These are phyloP conservation scores for Heteromormyrus szaboi DNA, from an alignment of 2,797 vertebrate species.

Conservation along the genomic window DNA sequence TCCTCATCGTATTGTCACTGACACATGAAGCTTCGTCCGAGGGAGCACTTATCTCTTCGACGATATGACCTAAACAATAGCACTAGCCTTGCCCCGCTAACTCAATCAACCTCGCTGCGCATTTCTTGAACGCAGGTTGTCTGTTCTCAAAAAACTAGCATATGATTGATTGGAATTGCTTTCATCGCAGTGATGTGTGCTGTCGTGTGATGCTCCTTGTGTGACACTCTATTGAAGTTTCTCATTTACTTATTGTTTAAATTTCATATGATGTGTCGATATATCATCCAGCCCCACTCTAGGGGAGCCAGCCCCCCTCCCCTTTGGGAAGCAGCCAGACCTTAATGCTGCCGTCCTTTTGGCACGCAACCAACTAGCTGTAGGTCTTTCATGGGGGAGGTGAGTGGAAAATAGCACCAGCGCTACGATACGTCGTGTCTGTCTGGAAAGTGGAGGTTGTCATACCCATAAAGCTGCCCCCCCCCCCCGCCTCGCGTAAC, in stretches of 20 bases:
- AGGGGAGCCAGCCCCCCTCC: neutral
- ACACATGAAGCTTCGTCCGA: neutral
- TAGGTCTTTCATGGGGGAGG: neutral
- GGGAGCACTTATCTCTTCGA: neutral
- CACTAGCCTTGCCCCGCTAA: neutral
- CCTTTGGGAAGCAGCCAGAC: neutral
- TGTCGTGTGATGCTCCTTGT: neutral
- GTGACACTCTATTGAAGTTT: neutral
- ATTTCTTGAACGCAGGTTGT: neutral
- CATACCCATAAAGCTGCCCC: slow-evolving; percentile 35
- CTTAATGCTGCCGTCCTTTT: neutral
- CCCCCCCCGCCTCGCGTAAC: slow-evolving; percentile 43
- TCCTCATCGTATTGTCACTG: neutral
- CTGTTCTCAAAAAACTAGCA: neutral
- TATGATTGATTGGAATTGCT: neutral
- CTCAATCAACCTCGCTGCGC: neutral
- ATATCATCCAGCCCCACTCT: neutral
- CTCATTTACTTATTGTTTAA: neutral
- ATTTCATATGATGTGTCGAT: neutral
- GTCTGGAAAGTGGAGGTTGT: slow-evolving; percentile 16
- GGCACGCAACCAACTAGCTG: neutral
- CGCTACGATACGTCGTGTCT: neutral
- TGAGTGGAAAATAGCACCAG: slow-evolving; percentile 19
- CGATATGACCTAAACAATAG: neutral
- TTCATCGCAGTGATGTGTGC: neutral